phyloP scores from a whole-genome alignment of 2,888 invertebrate genomes.

The Cerastis rubricosa region DNA sequence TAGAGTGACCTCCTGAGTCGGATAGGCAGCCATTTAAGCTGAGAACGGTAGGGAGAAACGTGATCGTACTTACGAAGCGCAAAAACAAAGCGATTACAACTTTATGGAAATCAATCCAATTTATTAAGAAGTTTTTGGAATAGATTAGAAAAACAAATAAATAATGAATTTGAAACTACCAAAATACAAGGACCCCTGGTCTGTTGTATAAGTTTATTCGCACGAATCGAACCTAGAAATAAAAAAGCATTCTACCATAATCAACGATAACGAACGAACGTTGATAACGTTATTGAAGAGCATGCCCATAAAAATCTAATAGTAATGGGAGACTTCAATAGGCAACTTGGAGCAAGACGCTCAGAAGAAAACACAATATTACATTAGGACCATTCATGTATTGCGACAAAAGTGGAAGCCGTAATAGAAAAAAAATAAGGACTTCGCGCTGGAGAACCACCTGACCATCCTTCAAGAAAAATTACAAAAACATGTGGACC shows the following conservation, averaged over 20 bases:
- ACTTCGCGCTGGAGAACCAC: slow-evolving; percentile 57
- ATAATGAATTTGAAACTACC: no score
- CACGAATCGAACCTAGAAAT: background rate
- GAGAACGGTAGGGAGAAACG: no score
- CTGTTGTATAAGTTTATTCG: no score
- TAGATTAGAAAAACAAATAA: no score
- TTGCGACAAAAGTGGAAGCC: slow-evolving; percentile 54
- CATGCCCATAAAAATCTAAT: background rate
- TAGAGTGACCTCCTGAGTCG: no score
- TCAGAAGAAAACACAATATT: slow-evolving; percentile 52
- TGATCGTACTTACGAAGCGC: no score
- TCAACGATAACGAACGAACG: no score
- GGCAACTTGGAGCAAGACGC: slow-evolving; percentile 51
- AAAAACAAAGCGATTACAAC: no score
- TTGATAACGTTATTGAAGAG: background rate
- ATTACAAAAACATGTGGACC: slow-evolving; percentile 39
- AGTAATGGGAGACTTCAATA: slow-evolving; percentile 14
- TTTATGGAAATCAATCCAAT: no score
- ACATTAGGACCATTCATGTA: slow-evolving; percentile 43
- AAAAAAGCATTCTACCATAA: background rate
- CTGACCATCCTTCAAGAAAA: slow-evolving; percentile 36
- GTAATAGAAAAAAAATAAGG: slow-evolving; percentile 57
- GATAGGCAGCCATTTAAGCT: no score
- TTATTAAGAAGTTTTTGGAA: no score
- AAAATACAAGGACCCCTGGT: no score